Base-by-base conservation (phyloP, 2,113 vertebrate species). In the Mandrillus leucophaeus region DNA sequence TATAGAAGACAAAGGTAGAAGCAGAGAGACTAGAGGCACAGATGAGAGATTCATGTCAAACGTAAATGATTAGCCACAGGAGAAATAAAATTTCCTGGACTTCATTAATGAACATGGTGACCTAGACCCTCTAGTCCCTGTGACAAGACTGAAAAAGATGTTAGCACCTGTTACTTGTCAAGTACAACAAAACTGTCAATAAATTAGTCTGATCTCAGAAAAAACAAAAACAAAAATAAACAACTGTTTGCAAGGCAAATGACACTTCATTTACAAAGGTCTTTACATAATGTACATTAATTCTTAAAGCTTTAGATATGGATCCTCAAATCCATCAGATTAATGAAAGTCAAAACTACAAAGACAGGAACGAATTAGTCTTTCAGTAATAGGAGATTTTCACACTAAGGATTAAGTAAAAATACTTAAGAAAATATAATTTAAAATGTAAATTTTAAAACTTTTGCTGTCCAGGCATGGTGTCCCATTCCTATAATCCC, bases 61-160 rank as follows among this genome's bases (percentile, higher is more conserved):
- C 57, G 40, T 95, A 98, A 98, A 97, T 94, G 97, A 97, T 66
- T 68, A 70, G 64, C 95, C 98, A 96, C 38, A 94, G 72, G 90
- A 96, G 27, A 50, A 93, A 88, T 88, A 78, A 96, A 97, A 98
- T 96, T 11, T 94, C 59, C 87, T 18, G 7, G 30, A 85, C 89
- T 79, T 84, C 79, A 95, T 73, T 95, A 90, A 98, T 3, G 88
- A 98, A 98, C 97, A 94, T 45, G 86, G 70, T 96, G 92, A 98
- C 96, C 98, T 91, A 64, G 70, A 94, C 73, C 23, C 45, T 93
- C 43, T 87, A 95, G 38, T 95, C 97, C 85, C 83, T 84, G 76
- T 40, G 78, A 73, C 79, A 90, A 66, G 52, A 95, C 12, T 89
- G 52, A 27, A 98, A 96, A 95, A 83, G 85, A 93, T 97, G 72